phyloP scores from a whole-genome alignment of 2,797 vertebrate species.

The Hypotaenidia okinawae region DNA sequence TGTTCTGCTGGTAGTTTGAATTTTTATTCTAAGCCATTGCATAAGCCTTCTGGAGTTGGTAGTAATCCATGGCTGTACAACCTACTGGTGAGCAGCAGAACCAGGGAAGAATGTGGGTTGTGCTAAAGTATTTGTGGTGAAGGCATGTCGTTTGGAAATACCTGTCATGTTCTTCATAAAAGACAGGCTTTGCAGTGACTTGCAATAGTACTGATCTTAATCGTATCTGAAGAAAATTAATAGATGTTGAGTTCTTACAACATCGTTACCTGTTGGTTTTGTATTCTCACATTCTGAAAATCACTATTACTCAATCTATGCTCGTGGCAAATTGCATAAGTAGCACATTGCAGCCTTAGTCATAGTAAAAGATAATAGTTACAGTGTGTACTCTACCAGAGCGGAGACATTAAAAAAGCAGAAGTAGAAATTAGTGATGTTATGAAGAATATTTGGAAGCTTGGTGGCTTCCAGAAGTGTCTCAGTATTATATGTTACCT shows the following conservation, averaged over 20 bases:
- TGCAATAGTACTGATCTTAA: neutral
- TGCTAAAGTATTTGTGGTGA: neutral
- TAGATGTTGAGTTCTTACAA: neutral
- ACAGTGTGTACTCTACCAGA: neutral
- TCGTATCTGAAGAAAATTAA: neutral
- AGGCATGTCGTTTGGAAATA: neutral
- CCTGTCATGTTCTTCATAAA: neutral
- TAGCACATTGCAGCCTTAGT: neutral
- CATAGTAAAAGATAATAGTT: neutral
- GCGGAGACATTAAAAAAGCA: neutral
- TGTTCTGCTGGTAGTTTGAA: neutral
- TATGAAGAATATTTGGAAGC: neutral
- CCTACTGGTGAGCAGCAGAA: neutral
- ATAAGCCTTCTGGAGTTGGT: neutral
- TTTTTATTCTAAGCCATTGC: neutral
- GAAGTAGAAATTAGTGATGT: neutral
- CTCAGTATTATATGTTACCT: neutral
- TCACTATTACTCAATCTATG: neutral
- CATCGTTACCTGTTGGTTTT: neutral
- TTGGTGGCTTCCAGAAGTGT: neutral
- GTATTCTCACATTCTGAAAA: neutral
- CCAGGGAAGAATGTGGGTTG: neutral
- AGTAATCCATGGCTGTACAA: neutral
- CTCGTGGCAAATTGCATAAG: neutral
- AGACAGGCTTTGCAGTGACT: neutral